Evolutionary conservation across 2,888 invertebrate genomes (phyloP), one percentile per base, ranked within the genome.

Genomic region (Ctenicera cuprea): DNA sequence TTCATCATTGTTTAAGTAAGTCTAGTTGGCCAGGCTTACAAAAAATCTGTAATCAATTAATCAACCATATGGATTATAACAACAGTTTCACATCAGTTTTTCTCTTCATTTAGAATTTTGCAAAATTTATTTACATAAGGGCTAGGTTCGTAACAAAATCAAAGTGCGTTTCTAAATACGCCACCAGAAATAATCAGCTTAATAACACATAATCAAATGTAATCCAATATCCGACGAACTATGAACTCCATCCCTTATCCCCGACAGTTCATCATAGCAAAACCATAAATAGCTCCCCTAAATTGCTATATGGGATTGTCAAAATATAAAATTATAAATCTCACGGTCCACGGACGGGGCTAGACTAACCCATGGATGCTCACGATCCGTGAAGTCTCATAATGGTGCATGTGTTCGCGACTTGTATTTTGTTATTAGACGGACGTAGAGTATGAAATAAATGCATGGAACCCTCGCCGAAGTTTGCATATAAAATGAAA

Each of bases 251-350:
- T 77, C 76, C 79, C 77, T 63, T 30, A 69, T 77, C 76, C 76
- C 75, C 71, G 76, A 75, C 74, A 77, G 76, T 71, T 57, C 73
- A 79, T 81, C 78, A 78, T 77, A 73, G 76, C 77, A 75, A 77
- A 69, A 79, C 81, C 83, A 85, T 86, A 86, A 86, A 86, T 86
- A 85, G 85, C 83, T 77, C 79, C 84, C 85, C 84, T 83, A 84
- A 85, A 85, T 85, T 84, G 83, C 80, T 82, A 82, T 84, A 85
- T 84, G 83, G 84, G 84, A 86, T 86, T 86, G 87, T 87, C 87
- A 87, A 87, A 87, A 87, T 87, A 87, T 86, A 86, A 86, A 86
- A 86, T 86, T 87, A 87, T 87, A 87, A 87, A 87, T 87, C 87
- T 86, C 86, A 86, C 85, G 87, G 86, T 85, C 82, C 78, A 78